These are phyloP conservation scores for Thereva nobilitata DNA, from an alignment of 2,888 invertebrate genomes.

Conservation along the genomic window DNA sequence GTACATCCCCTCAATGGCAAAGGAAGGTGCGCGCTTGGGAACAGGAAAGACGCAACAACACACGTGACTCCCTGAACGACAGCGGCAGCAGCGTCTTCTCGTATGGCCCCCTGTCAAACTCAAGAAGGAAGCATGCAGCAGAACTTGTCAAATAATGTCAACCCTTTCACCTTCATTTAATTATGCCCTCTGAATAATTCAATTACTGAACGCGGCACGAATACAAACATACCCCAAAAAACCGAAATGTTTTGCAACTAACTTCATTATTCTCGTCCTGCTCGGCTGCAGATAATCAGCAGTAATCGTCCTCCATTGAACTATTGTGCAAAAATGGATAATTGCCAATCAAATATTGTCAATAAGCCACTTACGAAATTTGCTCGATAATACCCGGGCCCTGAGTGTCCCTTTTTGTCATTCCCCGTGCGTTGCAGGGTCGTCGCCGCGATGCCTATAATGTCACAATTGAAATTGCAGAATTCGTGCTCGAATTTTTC, in stretches of 20 bases:
- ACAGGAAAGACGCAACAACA: constrained; percentile 12
- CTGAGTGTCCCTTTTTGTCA: constrained; percentile 20
- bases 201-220: neutral
- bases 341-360: constrained; percentile 32
- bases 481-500: constrained; percentile 27
- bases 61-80: constrained; percentile 21
- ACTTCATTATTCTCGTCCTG: constrained; percentile 2
- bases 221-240: constrained; percentile 2
- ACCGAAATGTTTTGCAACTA: constrained; percentile 12
- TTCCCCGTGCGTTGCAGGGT: neutral
- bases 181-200: constrained; percentile 4
- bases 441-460: constrained; percentile 11
- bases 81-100: neutral
- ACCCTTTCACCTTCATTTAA: constrained; percentile 2
- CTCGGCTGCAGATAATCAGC: neutral
- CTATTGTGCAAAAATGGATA: constrained; percentile 26
- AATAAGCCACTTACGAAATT: constrained; percentile 26
- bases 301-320: neutral
- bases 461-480: constrained; percentile 25
- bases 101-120: neutral
- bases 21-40: constrained; percentile 1
- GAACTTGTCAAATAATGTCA: constrained; percentile 2
- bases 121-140: constrained; percentile 24
- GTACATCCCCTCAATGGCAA: constrained; percentile 2
- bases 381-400: constrained; percentile 13